Evolutionary conservation across 2,113 vertebrate species (phyloP).

Genomic region (Forbesichthys papilliferus): DNA sequence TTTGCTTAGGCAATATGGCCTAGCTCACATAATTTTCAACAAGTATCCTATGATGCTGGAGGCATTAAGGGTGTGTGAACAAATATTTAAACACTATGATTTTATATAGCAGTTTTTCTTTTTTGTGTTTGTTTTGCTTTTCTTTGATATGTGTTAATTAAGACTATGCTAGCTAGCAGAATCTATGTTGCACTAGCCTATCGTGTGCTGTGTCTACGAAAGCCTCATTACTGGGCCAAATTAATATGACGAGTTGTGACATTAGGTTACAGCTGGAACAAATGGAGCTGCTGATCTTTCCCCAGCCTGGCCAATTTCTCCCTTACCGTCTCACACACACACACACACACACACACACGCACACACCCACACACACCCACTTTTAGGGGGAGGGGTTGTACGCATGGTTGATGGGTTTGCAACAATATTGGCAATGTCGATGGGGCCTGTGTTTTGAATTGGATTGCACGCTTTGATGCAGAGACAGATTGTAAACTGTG

Average conservation of each 20-base stretch:
- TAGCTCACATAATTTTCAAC: constrained; percentile 28
- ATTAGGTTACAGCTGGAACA: constrained; percentile 80
- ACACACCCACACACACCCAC: constrained; percentile 27
- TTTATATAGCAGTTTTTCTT: not conserved
- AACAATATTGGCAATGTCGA: constrained; percentile 74
- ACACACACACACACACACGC: constrained; percentile 29
- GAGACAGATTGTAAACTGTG: constrained; percentile 85
- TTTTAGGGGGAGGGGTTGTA: constrained; percentile 40
- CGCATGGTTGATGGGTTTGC: constrained; percentile 59
- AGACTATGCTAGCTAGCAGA: not conserved
- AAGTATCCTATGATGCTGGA: constrained; percentile 43
- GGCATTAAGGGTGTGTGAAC: constrained; percentile 7
- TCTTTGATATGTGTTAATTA: constrained; percentile 32
- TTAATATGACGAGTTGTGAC: constrained; percentile 80
- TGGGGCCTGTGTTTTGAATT: constrained; percentile 76
- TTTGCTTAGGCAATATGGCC: constrained; percentile 34
- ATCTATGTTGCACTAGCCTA: constrained; percentile 35
- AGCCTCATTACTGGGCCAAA: constrained; percentile 78
- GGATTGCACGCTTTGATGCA: constrained; percentile 83
- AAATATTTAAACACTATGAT: not conserved
- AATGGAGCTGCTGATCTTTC: constrained; percentile 71
- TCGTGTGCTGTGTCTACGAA: constrained; percentile 73
- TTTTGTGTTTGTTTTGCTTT: not conserved
- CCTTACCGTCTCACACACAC: constrained; percentile 2
- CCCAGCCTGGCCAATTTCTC: constrained; percentile 65